Base-by-base conservation (phyloP, 2,888 invertebrate genomes). In the Eupithecia exiguata region DNA sequence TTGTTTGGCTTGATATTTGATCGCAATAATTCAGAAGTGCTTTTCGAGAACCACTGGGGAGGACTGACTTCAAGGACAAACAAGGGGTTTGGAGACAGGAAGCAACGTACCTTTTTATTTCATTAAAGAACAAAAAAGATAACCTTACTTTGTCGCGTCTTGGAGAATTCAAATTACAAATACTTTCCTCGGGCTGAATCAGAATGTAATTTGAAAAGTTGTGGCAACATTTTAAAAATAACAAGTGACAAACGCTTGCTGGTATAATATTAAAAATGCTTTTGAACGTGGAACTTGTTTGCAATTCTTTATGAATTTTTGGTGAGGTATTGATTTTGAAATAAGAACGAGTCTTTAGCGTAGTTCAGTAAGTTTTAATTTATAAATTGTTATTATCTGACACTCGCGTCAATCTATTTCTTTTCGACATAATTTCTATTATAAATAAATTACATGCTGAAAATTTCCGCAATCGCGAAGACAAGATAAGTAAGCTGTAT, bases 161-260 rank as follows among this genome's bases (percentile, higher is more conserved):
- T 25, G 35, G 38, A 58, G 66, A 71, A 61, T 67, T 71, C 66
- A 21, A n/a, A 43, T 68, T 58, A 67, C 35, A 5, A 71, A 71
- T 61, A 35, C 38, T 66, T 66, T 66, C 43, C 71, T 40, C 66
- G 40, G 40, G 25, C 53, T 66, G 66, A 66, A 66, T 68, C 25
- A 40, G 66, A 21, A 66, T 46, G 40, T 71, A 58, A 71, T 71
- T 71, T 58, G 25, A 68, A 67, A 71, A 71, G 71, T 71, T 62
- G 63, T 36, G 25, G 7, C 40, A 46, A 71, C 66, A 66, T 71
- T 71, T 53, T 66, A 40, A 71, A 71, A 65, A 70, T 70, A 65
- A 70, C 49, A 65, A 71, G 58, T 40, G 71, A 67, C 40, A 30
- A 58, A 66, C 71, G 49, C 36, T 21, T 61, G 43, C 62, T 25